Evolutionary conservation across 2,888 invertebrate genomes (phyloP).

Genomic region (Leptinotarsa rubiginosa): DNA sequence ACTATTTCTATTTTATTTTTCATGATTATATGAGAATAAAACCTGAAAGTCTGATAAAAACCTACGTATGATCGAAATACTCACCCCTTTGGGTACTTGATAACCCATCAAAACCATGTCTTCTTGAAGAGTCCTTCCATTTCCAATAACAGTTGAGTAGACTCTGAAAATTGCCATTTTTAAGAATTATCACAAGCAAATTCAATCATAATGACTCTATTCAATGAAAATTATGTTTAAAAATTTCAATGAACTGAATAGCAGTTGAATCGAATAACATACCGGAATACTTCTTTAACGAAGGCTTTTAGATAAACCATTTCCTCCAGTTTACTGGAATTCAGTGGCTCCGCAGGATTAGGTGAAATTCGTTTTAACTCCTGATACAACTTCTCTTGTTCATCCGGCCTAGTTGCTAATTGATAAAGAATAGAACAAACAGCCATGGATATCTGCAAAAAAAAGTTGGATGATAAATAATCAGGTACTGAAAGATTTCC

Average conservation of each 20-base stretch:
- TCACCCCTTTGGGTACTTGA: slow-evolving; percentile 81
- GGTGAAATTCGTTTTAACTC: slow-evolving; percentile 71
- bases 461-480: not conserved
- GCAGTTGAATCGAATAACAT: slow-evolving; percentile 25
- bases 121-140: slow-evolving; percentile 77
- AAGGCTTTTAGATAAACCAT: slow-evolving; percentile 79
- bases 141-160: slow-evolving; percentile 82
- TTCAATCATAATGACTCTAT: not conserved
- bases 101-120: slow-evolving; percentile 80
- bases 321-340: slow-evolving; percentile 71
- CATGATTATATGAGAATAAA: too few species aligned
- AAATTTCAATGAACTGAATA: too few species aligned
- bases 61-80: slow-evolving; percentile 48
- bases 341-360: slow-evolving; percentile 66
- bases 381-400: slow-evolving; percentile 73
- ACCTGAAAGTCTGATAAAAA: not conserved
- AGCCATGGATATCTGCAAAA: slow-evolving; percentile 78
- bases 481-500: not conserved
- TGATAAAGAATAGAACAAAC: slow-evolving; percentile 81
- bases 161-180: slow-evolving; percentile 68
- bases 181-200: not conserved
- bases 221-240: too few species aligned
- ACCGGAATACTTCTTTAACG: slow-evolving; percentile 81
- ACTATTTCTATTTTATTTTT: too few species aligned
- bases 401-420: slow-evolving; percentile 74